Base-by-base conservation (phyloP, 2,113 vertebrate genomes). In the Trichomycterus rosablanca region DNA sequence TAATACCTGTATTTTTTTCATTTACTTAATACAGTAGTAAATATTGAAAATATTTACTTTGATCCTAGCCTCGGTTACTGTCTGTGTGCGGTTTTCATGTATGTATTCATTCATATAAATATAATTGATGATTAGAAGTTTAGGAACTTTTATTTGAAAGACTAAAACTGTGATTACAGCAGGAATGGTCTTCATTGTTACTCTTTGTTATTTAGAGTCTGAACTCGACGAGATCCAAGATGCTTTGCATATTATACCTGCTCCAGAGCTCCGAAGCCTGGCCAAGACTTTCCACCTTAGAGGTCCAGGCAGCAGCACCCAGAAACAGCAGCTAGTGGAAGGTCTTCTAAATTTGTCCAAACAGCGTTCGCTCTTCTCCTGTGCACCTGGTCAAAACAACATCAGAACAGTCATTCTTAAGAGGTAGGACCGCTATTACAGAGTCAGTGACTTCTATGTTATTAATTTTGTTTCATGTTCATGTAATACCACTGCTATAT, bases 281-380 rank as follows among this genome's bases (percentile, higher is more conserved):
- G 95, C 92, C 3, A 97, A 94, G 80, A 80, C 82, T 10, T 97
- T 97, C 77, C 94, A 95, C 51, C 61, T 99, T 71, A 78, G 75
- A 35, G 88, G 77, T 75, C 79, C 74, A 34, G 88, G 75, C 44
- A 83, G 86, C 23, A 81, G 70, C 7, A 85, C 80, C 20, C 92
- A 89, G 71, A 97, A 93, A 59, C 90, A 91, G 59, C 93, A 93
- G 71, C 78, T 97, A 14, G 72, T 92, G 19, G 86, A 89, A 0
- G 86, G 85, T 2, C 86, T 99, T 28, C 83, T 92, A 32, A 85
- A 68, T 3, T 59, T 98, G 68, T 89, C 92, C 74, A 89, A 73
- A 16, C 95, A 95, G 39, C 93, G 87, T 40, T 92, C 93, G 0
- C 34, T 97, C 59, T 97, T 95, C 78, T 80, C 79, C 1, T 46